Evolutionary conservation across 1,140 invertebrate species (phyloP).

Genomic region (Euwallacea fornicatus): DNA sequence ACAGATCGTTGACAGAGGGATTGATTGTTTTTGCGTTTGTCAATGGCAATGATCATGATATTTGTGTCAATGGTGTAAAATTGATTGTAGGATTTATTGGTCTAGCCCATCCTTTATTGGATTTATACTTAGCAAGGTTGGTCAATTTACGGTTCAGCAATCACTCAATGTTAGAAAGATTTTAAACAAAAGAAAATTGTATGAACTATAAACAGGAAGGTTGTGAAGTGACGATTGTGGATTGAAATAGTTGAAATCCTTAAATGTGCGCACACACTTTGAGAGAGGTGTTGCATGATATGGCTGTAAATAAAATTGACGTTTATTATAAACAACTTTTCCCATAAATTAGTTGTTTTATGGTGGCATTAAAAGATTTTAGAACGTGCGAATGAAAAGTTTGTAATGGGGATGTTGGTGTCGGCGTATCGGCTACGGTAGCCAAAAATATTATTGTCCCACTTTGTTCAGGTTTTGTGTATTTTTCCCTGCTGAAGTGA

Average conservation of each 20-base stretch:
- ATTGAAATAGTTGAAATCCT: neutral
- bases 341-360: conserved; percentile 25
- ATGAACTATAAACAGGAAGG: too few relatives aligned
- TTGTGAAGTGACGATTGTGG: too few relatives aligned
- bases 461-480: too few relatives aligned
- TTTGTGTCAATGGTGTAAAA: conserved; percentile 36
- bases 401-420: conserved; percentile 9
- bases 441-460: neutral
- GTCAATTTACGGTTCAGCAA: conserved; percentile 27
- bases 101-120: conserved; percentile 12
- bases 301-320: conserved; percentile 28
- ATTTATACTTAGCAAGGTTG: conserved; percentile 37
- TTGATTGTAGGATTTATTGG: too few relatives aligned
- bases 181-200: too few relatives aligned
- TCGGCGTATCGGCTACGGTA: neutral
- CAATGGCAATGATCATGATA: conserved; percentile 38
- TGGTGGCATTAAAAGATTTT: conserved; percentile 20
- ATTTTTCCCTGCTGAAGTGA: too few relatives aligned
- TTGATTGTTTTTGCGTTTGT: conserved; percentile 22
- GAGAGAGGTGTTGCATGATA: conserved; percentile 21
- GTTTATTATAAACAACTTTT: conserved; percentile 26
- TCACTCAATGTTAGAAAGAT: too few relatives aligned
- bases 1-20: conserved; percentile 1
- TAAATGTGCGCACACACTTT: conserved; percentile 30
- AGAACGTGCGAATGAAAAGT: conserved; percentile 24